Conservation (phyloP, 2,113 vertebrate species). For the Charina bottae region DNA sequence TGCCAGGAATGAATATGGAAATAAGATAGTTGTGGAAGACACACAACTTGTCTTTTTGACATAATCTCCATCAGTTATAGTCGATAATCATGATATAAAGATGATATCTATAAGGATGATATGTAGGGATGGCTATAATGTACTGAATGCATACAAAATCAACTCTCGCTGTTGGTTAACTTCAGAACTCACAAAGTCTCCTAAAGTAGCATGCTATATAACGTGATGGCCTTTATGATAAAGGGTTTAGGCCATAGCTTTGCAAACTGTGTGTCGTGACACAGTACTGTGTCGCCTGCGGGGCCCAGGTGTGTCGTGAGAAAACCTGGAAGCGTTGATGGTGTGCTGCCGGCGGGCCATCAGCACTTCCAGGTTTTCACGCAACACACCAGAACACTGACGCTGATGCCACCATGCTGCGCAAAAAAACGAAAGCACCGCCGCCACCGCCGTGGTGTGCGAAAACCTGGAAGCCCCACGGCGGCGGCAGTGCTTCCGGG, state of each 20-base stretch:
- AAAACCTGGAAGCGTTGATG: too few species aligned
- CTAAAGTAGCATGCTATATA: background rate
- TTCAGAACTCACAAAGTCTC: background rate
- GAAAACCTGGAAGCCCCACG: too few species aligned
- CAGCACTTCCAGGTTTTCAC: too few species aligned
- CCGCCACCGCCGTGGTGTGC: too few species aligned
- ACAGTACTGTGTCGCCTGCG: too few species aligned
- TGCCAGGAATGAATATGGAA: slow-evolving; percentile 13
- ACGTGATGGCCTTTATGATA: background rate
- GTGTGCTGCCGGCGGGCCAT: too few species aligned
- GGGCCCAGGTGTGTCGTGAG: too few species aligned
- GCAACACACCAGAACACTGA: too few species aligned
- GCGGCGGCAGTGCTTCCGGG: too few species aligned
- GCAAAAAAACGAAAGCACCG: too few species aligned
- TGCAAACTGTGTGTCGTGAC: too few species aligned
- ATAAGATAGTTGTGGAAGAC: slow-evolving; percentile 26
- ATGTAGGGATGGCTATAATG: background rate
- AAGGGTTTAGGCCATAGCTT: background rate
- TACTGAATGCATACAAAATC: background rate
- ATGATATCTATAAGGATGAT: background rate
- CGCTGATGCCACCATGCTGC: too few species aligned
- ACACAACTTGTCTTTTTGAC: background rate
- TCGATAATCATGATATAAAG: background rate
- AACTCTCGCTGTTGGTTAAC: background rate
- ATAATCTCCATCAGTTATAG: background rate